phyloP scores from a whole-genome alignment of 1,140 invertebrate genomes.

The Bombus picipes region DNA sequence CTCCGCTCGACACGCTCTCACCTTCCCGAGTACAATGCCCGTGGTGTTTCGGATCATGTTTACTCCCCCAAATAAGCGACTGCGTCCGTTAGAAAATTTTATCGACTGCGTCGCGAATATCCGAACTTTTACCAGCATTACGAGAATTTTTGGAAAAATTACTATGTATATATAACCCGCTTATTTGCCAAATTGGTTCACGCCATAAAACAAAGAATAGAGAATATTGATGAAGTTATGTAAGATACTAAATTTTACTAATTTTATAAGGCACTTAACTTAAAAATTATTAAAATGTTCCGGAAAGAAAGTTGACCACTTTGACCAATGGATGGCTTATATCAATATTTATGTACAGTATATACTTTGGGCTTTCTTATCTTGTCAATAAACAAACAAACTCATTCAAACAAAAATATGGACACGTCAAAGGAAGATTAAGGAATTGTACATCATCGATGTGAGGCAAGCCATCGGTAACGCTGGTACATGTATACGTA shows the following conservation, averaged over 20 bases:
- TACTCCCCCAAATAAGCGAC: neutral
- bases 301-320: too few relatives aligned
- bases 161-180: neutral
- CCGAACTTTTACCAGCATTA: too few relatives aligned
- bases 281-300: too few relatives aligned
- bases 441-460: neutral
- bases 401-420: neutral
- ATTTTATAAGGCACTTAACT: too few relatives aligned
- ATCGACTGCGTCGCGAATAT: neutral
- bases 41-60: slow-evolving; percentile 45
- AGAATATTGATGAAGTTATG: too few relatives aligned
- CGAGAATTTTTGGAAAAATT: neutral
- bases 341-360: neutral
- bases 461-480: neutral
- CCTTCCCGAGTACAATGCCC: slow-evolving; percentile 46
- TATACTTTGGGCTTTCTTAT: neutral
- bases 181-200: too few relatives aligned
- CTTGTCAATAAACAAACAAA: neutral
- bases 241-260: too few relatives aligned
- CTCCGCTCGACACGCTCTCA: slow-evolving; percentile 45
- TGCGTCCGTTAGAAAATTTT: neutral
- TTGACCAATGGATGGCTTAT: too few relatives aligned
- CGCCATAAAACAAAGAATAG: too few relatives aligned
- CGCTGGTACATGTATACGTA: neutral
- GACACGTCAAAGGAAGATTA: neutral